Percentiles rank a stretch among this genome's conserved stretches.
phyloP scores from a whole-genome alignment of 2,113 vertebrate species.

The Chunga burmeisteri region DNA sequence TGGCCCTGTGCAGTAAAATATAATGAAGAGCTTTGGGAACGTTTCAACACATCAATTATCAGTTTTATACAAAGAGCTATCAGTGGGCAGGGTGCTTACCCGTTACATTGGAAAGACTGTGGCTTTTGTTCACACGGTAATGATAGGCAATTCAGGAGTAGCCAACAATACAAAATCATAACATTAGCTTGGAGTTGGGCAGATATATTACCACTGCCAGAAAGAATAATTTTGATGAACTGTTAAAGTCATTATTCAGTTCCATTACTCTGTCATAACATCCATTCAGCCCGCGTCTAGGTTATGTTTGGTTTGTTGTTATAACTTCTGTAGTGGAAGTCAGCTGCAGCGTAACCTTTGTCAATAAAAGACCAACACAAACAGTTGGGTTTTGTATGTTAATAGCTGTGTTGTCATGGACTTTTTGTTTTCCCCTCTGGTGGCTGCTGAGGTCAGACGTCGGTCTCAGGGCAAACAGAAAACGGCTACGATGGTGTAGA shows the following conservation, averaged over 20 bases:
- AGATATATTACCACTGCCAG: conserved; percentile 34
- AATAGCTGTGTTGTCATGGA: conserved; percentile 5
- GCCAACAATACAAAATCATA: conserved; percentile 19
- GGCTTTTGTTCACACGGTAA: conserved; percentile 30
- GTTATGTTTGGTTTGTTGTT: conserved; percentile 40
- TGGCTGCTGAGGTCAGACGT: conserved; percentile 56
- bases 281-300: conserved; percentile 39
- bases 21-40: neutral
- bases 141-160: neutral
- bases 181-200: neutral
- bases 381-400: conserved; percentile 3
- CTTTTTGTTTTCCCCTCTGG: conserved; percentile 49
- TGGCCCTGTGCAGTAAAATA: neutral
- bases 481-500: neutral
- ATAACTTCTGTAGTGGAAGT: conserved; percentile 39
- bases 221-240: conserved; percentile 54
- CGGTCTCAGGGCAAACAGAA: conserved; percentile 32
- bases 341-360: conserved; percentile 17
- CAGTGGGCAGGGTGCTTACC: neutral
- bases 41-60: neutral
- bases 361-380: conserved; percentile 29
- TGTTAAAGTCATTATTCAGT: conserved; percentile 44
- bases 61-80: neutral
- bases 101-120: neutral
- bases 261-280: conserved; percentile 41